Conservation (phyloP, 2,797 vertebrate species). For the Micropoecilia bifurca region DNA sequence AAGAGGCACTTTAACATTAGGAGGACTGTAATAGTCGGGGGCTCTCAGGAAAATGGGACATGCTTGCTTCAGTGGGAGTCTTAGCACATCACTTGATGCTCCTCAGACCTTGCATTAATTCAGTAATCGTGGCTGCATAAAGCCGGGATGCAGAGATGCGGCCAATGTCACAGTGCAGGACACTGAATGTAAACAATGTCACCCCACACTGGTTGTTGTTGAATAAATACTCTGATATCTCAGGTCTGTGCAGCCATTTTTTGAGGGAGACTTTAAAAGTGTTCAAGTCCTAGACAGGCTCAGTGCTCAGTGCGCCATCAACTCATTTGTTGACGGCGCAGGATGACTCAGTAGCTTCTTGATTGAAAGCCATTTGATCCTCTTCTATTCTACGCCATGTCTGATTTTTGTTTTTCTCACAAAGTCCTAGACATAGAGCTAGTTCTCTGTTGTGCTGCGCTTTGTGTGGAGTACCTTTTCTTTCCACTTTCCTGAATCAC, state of each 20-base stretch:
- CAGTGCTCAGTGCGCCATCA: too few species aligned
- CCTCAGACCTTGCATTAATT: conserved; percentile 69
- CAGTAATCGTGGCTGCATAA: conserved; percentile 55
- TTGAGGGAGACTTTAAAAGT: conserved; percentile 23
- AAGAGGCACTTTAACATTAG: conserved; percentile 65
- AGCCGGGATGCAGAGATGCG: conserved; percentile 47
- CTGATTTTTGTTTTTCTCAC: conserved; percentile 46
- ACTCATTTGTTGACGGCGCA: conserved; percentile 16
- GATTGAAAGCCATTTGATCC: conserved; percentile 38
- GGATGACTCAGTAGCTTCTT: conserved; percentile 6
- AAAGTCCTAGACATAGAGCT: conserved; percentile 30
- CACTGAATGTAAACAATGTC: conserved; percentile 60
- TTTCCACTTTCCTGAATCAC: conserved; percentile 66
- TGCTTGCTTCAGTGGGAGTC: conserved; percentile 57
- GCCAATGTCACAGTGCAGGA: conserved; percentile 68
- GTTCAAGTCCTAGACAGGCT: conserved; percentile 31
- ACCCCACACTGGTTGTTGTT: conserved; percentile 56
- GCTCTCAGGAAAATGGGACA: conserved; percentile 63
- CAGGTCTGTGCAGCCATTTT: conserved; percentile 34
- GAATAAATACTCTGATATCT: conserved; percentile 42
- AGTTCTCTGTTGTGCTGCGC: conserved; percentile 29
- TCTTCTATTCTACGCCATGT: conserved; percentile 30
- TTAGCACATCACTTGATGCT: conserved; percentile 53
- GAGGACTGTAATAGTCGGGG: conserved; percentile 10
- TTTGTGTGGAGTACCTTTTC: conserved; percentile 34